Percentiles rank a stretch among this genome's conserved stretches.
Evolutionary conservation across 1,140 invertebrate genomes (phyloP).

Genomic region (Bombus pascuorum): DNA sequence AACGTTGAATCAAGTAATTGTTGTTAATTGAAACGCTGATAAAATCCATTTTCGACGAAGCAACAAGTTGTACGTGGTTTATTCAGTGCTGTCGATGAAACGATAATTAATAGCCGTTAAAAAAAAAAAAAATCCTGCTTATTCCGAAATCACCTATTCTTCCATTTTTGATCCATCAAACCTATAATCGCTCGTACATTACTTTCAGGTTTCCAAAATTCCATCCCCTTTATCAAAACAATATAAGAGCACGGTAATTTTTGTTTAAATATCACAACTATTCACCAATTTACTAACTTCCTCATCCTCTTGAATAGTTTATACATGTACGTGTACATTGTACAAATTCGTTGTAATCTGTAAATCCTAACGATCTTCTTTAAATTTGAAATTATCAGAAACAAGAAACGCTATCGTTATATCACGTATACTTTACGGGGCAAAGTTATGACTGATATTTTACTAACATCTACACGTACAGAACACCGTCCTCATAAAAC

Average conservation of each 20-base stretch:
- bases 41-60: background rate
- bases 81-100: background rate
- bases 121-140: background rate
- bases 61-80: constrained; percentile 9
- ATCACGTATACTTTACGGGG: background rate
- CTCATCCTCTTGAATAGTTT: too few species aligned
- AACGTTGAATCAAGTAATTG: background rate
- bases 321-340: too few species aligned
- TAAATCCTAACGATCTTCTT: too few species aligned
- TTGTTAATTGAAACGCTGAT: background rate
- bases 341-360: too few species aligned
- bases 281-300: too few species aligned
- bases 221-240: background rate
- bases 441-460: background rate
- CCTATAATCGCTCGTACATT: too few species aligned
- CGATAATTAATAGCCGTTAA: background rate
- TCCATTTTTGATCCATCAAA: background rate
- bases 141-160: background rate
- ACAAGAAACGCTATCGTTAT: too few species aligned
- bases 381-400: too few species aligned
- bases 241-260: too few species aligned
- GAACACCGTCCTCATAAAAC: too few species aligned
- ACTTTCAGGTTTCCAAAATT: background rate
- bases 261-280: too few species aligned
- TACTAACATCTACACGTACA: too few species aligned